Percentiles rank a stretch among this genome's conserved stretches.
Conservation (phyloP, 2,113 vertebrate genomes). For the Neolamprologus fasciatus region DNA sequence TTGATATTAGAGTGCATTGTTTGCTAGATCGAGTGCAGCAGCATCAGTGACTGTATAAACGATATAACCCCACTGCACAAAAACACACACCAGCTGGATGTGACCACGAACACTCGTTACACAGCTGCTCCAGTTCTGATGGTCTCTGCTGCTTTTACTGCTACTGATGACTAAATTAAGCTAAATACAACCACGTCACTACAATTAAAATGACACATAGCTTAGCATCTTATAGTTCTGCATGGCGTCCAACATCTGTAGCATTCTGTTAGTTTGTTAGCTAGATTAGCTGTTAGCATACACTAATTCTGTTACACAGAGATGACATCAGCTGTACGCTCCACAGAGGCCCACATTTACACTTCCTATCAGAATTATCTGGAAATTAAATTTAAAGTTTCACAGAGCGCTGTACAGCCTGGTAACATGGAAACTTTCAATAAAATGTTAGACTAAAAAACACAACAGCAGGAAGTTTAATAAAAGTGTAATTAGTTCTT, state of each 20-base stretch:
- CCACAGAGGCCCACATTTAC: neutral
- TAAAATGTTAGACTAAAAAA: neutral
- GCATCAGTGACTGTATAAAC: neutral
- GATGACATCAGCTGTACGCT: neutral
- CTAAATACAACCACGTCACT: neutral
- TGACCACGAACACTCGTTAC: neutral
- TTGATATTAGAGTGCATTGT: accelerated
- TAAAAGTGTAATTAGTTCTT: neutral
- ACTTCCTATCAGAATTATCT: neutral
- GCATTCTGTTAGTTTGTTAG: accelerated
- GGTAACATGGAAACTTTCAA: neutral
- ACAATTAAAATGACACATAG: neutral
- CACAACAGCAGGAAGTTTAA: neutral
- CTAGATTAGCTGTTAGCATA: neutral
- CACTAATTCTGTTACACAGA: neutral
- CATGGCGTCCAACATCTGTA: neutral
- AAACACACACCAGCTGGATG: neutral
- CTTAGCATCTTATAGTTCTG: neutral
- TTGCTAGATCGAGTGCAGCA: neutral
- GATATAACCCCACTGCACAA: neutral
- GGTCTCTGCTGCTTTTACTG: neutral
- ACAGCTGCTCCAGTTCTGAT: neutral
- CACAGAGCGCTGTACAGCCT: neutral
- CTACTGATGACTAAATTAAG: neutral
- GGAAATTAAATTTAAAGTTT: neutral